Conservation (phyloP, 2,888 invertebrate species). For the Cacoxenus indagator region DNA sequence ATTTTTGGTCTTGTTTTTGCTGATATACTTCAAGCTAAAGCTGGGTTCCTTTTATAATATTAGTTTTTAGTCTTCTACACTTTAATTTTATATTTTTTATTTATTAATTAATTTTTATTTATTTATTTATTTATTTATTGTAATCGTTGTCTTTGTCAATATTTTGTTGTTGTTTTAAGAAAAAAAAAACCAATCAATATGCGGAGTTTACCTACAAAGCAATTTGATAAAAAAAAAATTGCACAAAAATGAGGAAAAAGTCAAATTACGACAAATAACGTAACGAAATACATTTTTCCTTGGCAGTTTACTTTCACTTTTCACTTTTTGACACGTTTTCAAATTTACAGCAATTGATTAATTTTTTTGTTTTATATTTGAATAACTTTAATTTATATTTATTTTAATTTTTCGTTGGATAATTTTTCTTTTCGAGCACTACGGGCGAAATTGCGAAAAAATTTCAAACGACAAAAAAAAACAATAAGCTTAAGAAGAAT, state of each 20-base stretch:
- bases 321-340: slow-evolving; percentile 23
- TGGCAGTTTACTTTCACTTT: slow-evolving; percentile 29
- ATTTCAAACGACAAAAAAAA: neutral
- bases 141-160: slow-evolving; percentile 4
- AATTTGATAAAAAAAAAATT: slow-evolving; percentile 17
- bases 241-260: neutral
- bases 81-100: neutral
- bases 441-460: too few relatives aligned
- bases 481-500: too few relatives aligned
- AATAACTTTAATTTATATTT: slow-evolving; percentile 25
- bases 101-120: neutral
- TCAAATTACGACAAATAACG: neutral
- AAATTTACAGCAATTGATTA: neutral
- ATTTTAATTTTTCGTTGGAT: slow-evolving; percentile 26
- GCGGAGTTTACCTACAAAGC: slow-evolving; percentile 4
- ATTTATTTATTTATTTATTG: slow-evolving; percentile 30
- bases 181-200: slow-evolving; percentile 21
- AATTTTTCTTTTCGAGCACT: neutral
- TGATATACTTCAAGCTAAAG: too few relatives aligned
- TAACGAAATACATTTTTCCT: neutral
- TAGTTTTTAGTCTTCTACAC: neutral
- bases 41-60: neutral
- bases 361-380: slow-evolving; percentile 17
- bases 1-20: slow-evolving; percentile 32
- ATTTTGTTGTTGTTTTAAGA: slow-evolving; percentile 27